Evolutionary conservation across 2,113 vertebrate genomes (phyloP).

Genomic region (Climacteris rufus): DNA sequence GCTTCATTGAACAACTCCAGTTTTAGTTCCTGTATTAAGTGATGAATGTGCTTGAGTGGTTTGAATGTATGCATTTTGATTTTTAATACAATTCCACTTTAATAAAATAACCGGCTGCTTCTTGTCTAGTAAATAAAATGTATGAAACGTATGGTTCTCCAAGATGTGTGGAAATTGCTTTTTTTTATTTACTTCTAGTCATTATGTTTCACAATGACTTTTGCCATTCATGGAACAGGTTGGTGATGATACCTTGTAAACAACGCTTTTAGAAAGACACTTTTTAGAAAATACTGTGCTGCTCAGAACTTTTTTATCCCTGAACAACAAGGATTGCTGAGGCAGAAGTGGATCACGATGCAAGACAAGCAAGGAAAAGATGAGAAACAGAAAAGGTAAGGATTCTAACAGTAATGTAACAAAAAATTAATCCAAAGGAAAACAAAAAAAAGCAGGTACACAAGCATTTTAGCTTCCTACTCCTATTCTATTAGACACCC

Average conservation of each 20-base stretch:
- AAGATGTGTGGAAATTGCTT: background rate
- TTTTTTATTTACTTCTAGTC: background rate
- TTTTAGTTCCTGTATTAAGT: background rate
- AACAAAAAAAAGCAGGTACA: background rate
- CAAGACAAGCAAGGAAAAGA: background rate
- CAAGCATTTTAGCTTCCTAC: background rate
- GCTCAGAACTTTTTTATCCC: background rate
- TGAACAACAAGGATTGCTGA: background rate
- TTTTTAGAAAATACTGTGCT: background rate
- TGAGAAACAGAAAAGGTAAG: background rate
- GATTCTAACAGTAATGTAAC: background rate
- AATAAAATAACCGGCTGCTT: conserved; percentile 28
- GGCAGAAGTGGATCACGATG: background rate
- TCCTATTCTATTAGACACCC: background rate
- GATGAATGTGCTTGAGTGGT: background rate
- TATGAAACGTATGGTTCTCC: background rate
- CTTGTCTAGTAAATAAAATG: conserved; percentile 51
- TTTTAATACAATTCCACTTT: background rate
- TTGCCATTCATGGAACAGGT: background rate
- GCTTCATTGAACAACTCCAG: background rate
- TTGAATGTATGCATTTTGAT: background rate
- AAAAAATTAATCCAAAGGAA: background rate
- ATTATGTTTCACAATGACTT: background rate
- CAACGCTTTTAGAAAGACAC: background rate
- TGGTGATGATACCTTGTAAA: background rate